phyloP scores from a whole-genome alignment of 2,797 vertebrate species.

The Avahi laniger region DNA sequence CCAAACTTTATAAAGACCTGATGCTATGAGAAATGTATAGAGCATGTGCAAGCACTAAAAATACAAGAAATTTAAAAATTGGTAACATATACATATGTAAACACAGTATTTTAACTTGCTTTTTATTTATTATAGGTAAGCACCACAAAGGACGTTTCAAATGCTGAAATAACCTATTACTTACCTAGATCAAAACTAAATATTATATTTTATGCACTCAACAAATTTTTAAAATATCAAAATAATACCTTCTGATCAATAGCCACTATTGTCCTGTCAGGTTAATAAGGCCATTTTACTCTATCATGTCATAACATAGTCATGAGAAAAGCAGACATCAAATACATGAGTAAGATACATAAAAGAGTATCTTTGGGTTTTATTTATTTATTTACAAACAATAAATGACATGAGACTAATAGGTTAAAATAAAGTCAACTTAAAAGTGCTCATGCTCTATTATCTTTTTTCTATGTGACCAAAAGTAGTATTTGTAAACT shows the following conservation, averaged over 20 bases:
- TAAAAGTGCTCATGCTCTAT: background rate
- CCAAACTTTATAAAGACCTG: background rate
- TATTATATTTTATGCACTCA: background rate
- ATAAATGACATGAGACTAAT: background rate
- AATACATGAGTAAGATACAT: background rate
- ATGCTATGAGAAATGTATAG: background rate
- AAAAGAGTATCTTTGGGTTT: background rate
- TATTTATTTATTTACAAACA: background rate
- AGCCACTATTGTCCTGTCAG: background rate
- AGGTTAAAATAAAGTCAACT: constrained; percentile 32
- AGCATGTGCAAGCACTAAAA: background rate
- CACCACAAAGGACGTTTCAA: constrained; percentile 5
- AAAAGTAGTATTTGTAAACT: background rate
- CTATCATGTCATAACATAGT: background rate
- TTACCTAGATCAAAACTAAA: constrained; percentile 8
- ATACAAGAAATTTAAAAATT: background rate
- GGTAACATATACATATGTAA: background rate
- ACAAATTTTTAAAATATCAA: background rate
- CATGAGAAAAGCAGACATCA: background rate
- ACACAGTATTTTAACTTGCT: background rate
- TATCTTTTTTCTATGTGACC: background rate
- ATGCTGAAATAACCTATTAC: background rate
- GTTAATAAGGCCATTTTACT: background rate
- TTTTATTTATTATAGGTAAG: background rate
- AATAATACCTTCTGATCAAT: background rate